Conservation (phyloP, 2,113 vertebrate species). For the Hyla sarda region DNA sequence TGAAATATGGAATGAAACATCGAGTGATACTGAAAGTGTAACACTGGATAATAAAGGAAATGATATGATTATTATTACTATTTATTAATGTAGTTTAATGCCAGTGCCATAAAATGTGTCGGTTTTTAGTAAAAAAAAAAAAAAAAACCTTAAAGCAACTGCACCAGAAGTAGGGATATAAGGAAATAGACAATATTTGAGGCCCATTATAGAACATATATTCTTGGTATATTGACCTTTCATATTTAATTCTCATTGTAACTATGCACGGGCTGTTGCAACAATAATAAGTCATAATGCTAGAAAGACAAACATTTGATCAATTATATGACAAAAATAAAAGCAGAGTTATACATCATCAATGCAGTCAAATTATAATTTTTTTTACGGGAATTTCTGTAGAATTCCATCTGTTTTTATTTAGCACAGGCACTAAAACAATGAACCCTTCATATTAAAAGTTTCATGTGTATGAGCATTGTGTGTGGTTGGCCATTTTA, state of each 20-base stretch:
- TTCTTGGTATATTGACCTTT: background rate
- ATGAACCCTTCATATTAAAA: conserved; percentile 36
- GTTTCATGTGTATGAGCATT: conserved; percentile 43
- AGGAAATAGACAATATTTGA: background rate
- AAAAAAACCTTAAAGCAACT: background rate
- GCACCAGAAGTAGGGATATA: background rate
- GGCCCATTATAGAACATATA: background rate
- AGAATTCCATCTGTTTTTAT: conserved; percentile 29
- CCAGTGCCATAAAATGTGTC: too few relatives aligned
- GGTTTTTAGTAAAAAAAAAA: background rate
- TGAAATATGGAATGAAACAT: too few relatives aligned
- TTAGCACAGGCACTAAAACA: conserved; percentile 34
- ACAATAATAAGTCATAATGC: too few relatives aligned
- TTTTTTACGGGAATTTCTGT: background rate
- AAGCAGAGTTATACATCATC: too few relatives aligned
- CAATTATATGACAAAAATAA: too few relatives aligned
- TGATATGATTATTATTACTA: too few relatives aligned
- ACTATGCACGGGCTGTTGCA: too few relatives aligned
- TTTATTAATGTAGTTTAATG: too few relatives aligned
- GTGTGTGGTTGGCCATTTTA: conserved; percentile 40
- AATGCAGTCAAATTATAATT: conserved; percentile 1
- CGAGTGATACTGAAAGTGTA: too few relatives aligned
- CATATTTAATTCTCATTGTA: background rate
- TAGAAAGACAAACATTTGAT: too few relatives aligned
- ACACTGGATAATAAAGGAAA: too few relatives aligned